Conservation (phyloP, 2,888 invertebrate species). For the Germaria angustata region DNA sequence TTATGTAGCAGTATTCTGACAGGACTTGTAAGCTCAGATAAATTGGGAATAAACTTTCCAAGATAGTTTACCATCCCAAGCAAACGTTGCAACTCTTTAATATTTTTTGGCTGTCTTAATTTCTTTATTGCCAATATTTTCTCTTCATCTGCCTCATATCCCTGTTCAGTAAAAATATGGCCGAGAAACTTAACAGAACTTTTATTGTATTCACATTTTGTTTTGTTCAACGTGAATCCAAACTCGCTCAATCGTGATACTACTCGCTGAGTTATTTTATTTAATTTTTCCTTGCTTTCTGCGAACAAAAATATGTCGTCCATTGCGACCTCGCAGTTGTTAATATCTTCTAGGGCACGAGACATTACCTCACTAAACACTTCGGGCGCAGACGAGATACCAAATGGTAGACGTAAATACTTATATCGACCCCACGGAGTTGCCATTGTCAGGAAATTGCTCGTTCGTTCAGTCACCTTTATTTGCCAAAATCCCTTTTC, state of each 20-base stretch:
- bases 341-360: constrained; percentile 12
- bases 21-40: constrained; percentile 41
- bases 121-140: constrained; percentile 27
- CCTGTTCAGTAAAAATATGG: constrained; percentile 35
- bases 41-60: constrained; percentile 47
- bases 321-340: constrained; percentile 25
- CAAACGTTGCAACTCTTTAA: constrained; percentile 44
- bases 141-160: constrained; percentile 28
- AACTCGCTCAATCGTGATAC: constrained; percentile 49
- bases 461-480: constrained; percentile 64
- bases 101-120: constrained; percentile 29
- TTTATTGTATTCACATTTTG: constrained; percentile 68
- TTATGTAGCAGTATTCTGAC: constrained; percentile 38
- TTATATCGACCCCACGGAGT: constrained; percentile 68
- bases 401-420: no score
- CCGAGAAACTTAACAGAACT: not conserved
- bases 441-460: constrained; percentile 65
- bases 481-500: constrained; percentile 68
- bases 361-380: constrained; percentile 69
- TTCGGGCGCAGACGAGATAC: no score
- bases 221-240: constrained; percentile 68
- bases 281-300: constrained; percentile 59
- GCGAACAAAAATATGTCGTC: constrained; percentile 37
- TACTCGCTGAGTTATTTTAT: constrained; percentile 58
- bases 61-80: constrained; percentile 33